Evolutionary conservation across 2,888 invertebrate species (phyloP), one percentile per base, ranked within the genome.

Genomic region (Platycheirus albimanus): DNA sequence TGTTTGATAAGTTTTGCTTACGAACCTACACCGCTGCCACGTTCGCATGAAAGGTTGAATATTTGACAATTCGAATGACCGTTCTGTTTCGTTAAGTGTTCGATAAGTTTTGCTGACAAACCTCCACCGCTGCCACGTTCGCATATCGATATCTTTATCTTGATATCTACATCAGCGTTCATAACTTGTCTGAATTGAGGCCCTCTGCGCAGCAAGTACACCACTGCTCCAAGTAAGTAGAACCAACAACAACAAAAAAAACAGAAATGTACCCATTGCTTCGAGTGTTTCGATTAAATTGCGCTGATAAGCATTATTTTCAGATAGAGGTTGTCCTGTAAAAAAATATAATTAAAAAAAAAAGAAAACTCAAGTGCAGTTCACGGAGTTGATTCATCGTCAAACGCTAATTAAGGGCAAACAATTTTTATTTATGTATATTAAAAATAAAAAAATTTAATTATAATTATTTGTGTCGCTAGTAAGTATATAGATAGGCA

Each of bases 241-340:
- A 79, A 66, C 28, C 33, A 66, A 63, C n/a, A n/a, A n/a, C n/a
- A n/a, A n/a, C n/a, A 41, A 47, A 45, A 69, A 56, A 56, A 36
- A 45, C 49, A n/a, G 11, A 49, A 17, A 11, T 51, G 17, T 49
- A 45, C 51, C 61, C 38, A 51, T 61, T 71, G 28, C 51, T 61
- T 24, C 36, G 24, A 70, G 51, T 70, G 58, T 49, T 76, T 70
- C 80, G 81, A 81, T 77, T 77, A 71, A 81, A 76, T 66, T 76
- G 54, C 54, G 41, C 77, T 81, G 81, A 81, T 81, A 81, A 77
- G 51, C 66, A 56, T 33, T 63, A 61, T 38, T 77, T 67, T 45
- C 63, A 67, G 66, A 71, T 71, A 49, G 47, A 70, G 67, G 58
- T 81, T 47, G 54, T 45, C n/a, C 15, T 43, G 33, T 28, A 61